Conservation (phyloP, 2,797 vertebrate genomes). For the Ataeniobius toweri region DNA sequence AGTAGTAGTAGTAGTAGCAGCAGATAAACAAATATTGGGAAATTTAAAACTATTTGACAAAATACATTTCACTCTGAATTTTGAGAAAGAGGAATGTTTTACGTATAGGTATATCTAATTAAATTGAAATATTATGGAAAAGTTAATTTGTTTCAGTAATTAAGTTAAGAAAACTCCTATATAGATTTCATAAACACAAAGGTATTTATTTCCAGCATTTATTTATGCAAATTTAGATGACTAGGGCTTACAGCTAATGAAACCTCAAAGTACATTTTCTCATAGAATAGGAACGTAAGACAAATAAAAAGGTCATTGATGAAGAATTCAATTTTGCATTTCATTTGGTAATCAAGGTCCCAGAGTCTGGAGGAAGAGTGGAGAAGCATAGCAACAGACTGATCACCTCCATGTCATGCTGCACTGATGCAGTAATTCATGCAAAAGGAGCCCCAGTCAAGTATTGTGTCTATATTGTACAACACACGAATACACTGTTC, state of each 20-base stretch:
- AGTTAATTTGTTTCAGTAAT: background rate
- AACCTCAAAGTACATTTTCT: background rate
- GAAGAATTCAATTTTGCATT: too few species aligned
- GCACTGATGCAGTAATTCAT: too few species aligned
- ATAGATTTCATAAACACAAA: background rate
- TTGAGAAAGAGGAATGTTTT: background rate
- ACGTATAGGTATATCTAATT: background rate
- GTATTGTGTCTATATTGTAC: too few species aligned
- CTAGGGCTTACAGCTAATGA: background rate
- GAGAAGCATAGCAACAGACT: too few species aligned
- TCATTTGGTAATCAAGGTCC: too few species aligned
- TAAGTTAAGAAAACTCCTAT: background rate
- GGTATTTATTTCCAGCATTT: background rate
- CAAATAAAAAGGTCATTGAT: too few species aligned
- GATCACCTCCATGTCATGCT: too few species aligned
- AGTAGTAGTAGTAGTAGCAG: too few species aligned
- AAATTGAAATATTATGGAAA: background rate
- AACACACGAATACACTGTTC: too few species aligned
- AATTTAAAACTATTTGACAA: background rate
- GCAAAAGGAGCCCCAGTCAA: too few species aligned
- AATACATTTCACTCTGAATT: background rate
- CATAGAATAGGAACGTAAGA: background rate
- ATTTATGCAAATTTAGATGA: background rate
- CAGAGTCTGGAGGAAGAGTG: too few species aligned
- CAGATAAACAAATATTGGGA: too few species aligned